These are phyloP conservation scores for Galerucella pusilla DNA, from an alignment of 2,888 invertebrate species.

Conservation along the genomic window DNA sequence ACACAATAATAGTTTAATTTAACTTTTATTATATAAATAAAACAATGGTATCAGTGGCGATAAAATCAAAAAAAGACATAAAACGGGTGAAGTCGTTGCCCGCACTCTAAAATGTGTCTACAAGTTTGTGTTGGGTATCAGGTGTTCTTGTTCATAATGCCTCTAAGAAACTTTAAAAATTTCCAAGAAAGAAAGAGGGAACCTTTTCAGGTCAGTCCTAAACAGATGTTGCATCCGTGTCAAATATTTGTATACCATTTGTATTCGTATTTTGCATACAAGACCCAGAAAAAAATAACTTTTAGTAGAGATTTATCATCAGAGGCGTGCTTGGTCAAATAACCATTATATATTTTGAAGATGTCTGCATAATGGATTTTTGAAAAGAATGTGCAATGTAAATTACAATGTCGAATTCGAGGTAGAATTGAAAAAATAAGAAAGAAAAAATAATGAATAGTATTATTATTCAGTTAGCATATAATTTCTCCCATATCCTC, in stretches of 20 bases:
- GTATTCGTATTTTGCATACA: slow-evolving; percentile 38
- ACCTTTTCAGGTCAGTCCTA: slow-evolving; percentile 38
- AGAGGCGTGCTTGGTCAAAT: slow-evolving; percentile 22
- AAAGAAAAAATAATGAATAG: too few species aligned
- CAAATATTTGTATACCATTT: slow-evolving; percentile 39
- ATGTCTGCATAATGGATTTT: not conserved
- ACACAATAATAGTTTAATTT: not conserved
- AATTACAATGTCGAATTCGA: too few species aligned
- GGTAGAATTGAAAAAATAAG: too few species aligned
- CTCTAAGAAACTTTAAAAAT: slow-evolving; percentile 35
- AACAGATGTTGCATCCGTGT: slow-evolving; percentile 41
- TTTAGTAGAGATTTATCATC: slow-evolving; percentile 17
- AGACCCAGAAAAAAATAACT: slow-evolving; percentile 23
- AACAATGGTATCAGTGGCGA: slow-evolving; percentile 21
- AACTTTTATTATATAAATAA: slow-evolving; percentile 11
- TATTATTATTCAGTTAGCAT: too few species aligned
- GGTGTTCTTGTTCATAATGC: slow-evolving; percentile 36
- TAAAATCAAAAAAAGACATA: slow-evolving; percentile 33
- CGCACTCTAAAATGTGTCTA: slow-evolving; percentile 32
- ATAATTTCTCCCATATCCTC: too few species aligned
- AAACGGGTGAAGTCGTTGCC: slow-evolving; percentile 31
- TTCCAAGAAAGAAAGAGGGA: slow-evolving; percentile 37
- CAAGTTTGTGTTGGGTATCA: slow-evolving; percentile 36
- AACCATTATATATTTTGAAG: not conserved
- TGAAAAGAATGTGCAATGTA: not conserved